Conservation (phyloP, 2,797 vertebrate species). For the Numenius phaeopus region DNA sequence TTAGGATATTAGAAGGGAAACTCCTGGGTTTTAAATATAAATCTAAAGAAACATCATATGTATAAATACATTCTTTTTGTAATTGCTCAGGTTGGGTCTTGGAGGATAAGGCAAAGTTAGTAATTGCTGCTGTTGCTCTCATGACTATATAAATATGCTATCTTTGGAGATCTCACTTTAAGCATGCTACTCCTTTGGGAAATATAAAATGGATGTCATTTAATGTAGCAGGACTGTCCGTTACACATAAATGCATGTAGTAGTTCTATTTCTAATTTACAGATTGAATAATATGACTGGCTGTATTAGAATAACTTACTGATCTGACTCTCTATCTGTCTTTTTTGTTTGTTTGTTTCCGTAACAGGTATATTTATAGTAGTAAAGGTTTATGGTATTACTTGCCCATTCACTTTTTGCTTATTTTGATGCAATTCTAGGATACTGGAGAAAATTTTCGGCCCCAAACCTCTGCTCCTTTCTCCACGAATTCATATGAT, state of each 20-base stretch:
- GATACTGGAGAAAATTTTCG: conserved; percentile 38
- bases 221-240: not conserved
- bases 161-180: not conserved
- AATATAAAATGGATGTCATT: not conserved
- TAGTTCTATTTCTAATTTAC: not conserved
- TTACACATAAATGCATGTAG: not conserved
- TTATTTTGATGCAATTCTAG: conserved; percentile 41
- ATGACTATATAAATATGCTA: not conserved
- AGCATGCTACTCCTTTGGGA: not conserved
- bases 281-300: not conserved
- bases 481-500: not conserved
- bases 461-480: conserved; percentile 21
- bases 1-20: not conserved
- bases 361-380: not conserved
- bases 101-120: not conserved
- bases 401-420: not conserved
- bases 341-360: not conserved
- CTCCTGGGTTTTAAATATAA: not conserved
- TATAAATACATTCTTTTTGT: not conserved
- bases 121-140: not conserved
- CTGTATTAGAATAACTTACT: not conserved
- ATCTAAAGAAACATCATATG: not conserved
- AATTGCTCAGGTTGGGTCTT: not conserved
- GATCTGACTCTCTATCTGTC: not conserved
- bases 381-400: not conserved